Percentiles rank a stretch among this genome's conserved stretches.
phyloP scores from a whole-genome alignment of 92 coral and sea anemone genomes.

The Phymanthus crucifer region DNA sequence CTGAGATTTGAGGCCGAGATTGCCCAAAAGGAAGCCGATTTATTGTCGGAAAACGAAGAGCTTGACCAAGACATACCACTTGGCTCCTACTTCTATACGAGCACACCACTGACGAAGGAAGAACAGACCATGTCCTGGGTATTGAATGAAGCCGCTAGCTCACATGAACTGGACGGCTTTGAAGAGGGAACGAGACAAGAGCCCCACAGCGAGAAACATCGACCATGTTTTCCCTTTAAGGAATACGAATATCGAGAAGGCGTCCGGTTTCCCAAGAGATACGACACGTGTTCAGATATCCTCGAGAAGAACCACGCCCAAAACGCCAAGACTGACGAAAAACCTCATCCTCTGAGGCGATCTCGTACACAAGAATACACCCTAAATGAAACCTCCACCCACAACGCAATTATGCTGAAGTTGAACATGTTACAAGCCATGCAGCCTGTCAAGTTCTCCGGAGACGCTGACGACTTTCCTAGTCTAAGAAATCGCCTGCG shows the following conservation, averaged over 20 bases:
- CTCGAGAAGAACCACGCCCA: background rate
- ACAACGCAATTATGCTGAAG: constrained; percentile 31
- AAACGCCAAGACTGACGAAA: background rate
- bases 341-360: background rate
- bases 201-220: background rate
- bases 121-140: constrained; percentile 38
- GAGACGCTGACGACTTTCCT: constrained; percentile 46
- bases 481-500: constrained; percentile 33
- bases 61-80: background rate
- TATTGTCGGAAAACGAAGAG: background rate
- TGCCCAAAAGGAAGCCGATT: constrained; percentile 14
- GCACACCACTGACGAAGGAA: constrained; percentile 1
- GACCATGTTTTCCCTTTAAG: background rate
- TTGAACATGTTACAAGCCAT: constrained; percentile 59
- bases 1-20: constrained; percentile 28
- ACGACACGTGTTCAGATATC: background rate
- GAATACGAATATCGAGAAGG: background rate
- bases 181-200: background rate
- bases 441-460: constrained; percentile 56
- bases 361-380: background rate
- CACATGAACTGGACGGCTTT: background rate
- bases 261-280: background rate
- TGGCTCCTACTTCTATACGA: background rate
- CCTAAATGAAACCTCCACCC: constrained; percentile 18
- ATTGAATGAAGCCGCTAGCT: background rate